Base-by-base conservation (phyloP, 2,113 vertebrate genomes). In the Dipodomys merriami region DNA sequence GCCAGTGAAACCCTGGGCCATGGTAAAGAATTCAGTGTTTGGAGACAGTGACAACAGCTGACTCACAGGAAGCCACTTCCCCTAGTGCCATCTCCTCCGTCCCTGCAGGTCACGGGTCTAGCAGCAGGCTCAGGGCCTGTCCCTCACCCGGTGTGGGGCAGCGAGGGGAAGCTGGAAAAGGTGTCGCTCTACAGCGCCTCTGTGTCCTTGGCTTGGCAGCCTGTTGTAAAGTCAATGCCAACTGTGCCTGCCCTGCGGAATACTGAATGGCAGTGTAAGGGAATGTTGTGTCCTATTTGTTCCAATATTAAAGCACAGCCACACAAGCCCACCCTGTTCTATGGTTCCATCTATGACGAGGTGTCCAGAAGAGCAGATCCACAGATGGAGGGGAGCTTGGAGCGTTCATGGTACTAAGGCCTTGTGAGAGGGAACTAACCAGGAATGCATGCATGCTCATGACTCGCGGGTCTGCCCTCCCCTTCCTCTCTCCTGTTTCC, bases 141-240 rank as follows among this genome's bases (percentile, higher is more conserved):
- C 64, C 67, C 11, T 39, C 1, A 29, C 64, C 22, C 0, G 0
- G 6, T 1, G 4, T 0, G 22, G 20, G 29, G 68, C 13, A 2
- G 29, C 2, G 57, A 7, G 49, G 19, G 79, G 44, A 79, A 39
- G 18, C 29, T 16, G 71, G 53, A 29, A 74, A 76, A 46, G 33
- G 7, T 46, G 20, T 5, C 83, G 19, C 64, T 22, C 15, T 2
- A 13, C 65, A 25, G 46, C 12, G 16, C 20, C 22, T 12, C 60
- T 68, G 12, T 67, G 49, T 18, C 30, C 25, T 53, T 13, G 20
- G 68, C 23, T 25, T 6, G 0, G 76, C 57, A 29, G 39, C 3
- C 49, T 49, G 39, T 0, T 0, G 16, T 57, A 30, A 39, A 13
- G 7, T 11, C 23, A 57, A 4, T 2, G 2, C 23, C 1, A 30